Conservation (phyloP, 1,140 invertebrate species). For the Solenopsis fugax region DNA sequence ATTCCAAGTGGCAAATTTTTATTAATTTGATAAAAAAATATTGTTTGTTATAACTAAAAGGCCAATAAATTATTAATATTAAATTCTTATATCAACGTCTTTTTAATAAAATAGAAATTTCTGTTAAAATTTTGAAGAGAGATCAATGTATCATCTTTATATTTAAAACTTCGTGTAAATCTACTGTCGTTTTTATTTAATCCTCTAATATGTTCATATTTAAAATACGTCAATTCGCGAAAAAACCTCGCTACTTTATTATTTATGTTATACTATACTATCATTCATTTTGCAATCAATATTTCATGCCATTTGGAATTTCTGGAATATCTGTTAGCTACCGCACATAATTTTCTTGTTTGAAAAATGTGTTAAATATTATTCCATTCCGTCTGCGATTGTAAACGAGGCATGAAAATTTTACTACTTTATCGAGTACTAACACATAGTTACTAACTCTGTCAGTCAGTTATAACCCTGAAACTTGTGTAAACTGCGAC, state of each 20-base stretch:
- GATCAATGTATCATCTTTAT: background rate
- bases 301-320: background rate
- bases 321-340: background rate
- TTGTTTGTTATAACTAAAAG: background rate
- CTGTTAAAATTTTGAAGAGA: background rate
- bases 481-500: conserved; percentile 27
- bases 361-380: conserved; percentile 41
- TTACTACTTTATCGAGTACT: background rate
- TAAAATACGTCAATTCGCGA: background rate
- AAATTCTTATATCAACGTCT: background rate
- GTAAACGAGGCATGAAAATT: conserved; percentile 15
- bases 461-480: background rate
- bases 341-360: too few relatives aligned
- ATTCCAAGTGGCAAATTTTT: background rate
- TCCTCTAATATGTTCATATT: background rate
- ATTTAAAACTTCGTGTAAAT: background rate
- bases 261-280: conserved; percentile 17
- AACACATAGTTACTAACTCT: background rate
- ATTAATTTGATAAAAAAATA: background rate
- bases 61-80: background rate
- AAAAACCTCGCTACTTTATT: background rate
- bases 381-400: background rate
- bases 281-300: background rate
- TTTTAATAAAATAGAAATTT: background rate
- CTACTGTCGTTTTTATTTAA: background rate